Evolutionary conservation across 2,797 vertebrate genomes (phyloP).

Genomic region (Pangasius krempfi): DNA sequence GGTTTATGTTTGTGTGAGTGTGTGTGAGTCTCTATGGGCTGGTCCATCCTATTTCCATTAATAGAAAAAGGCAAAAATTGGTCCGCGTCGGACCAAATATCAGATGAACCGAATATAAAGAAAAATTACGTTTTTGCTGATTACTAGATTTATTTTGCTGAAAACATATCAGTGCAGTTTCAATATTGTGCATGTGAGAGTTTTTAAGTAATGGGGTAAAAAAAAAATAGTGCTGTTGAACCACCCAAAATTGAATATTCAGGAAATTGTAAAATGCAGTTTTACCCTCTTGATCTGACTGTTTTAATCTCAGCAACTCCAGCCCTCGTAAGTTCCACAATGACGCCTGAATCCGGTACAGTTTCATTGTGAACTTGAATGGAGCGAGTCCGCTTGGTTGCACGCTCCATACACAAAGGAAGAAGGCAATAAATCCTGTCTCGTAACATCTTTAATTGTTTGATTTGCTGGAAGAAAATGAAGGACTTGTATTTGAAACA

Average conservation of each 20-base stretch:
- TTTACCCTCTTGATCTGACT: neutral
- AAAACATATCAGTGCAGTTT: neutral
- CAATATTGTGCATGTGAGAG: conserved; percentile 1
- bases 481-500: conserved; percentile 24
- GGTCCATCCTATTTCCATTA: conserved; percentile 52
- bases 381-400: conserved; percentile 22
- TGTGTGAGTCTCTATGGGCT: conserved; percentile 30
- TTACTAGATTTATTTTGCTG: conserved; percentile 12
- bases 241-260: neutral
- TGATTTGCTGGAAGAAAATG: conserved; percentile 25
- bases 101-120: conserved; percentile 19
- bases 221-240: neutral
- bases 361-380: conserved; percentile 7
- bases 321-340: neutral
- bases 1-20: conserved; percentile 18
- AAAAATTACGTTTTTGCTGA: conserved; percentile 21
- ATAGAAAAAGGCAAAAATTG: conserved; percentile 59
- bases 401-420: conserved; percentile 33
- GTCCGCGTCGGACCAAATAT: conserved; percentile 34
- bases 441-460: conserved; percentile 37
- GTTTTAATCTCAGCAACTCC: conserved; percentile 1
- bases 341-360: conserved; percentile 24
- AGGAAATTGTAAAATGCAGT: neutral
- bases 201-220: conserved; percentile 8
- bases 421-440: conserved; percentile 36